A percentile compares a stretch with the other conserved stretches of the same genome.
phyloP scores from a whole-genome alignment of 2,888 invertebrate species.

The Acanthosepion lycidas region DNA sequence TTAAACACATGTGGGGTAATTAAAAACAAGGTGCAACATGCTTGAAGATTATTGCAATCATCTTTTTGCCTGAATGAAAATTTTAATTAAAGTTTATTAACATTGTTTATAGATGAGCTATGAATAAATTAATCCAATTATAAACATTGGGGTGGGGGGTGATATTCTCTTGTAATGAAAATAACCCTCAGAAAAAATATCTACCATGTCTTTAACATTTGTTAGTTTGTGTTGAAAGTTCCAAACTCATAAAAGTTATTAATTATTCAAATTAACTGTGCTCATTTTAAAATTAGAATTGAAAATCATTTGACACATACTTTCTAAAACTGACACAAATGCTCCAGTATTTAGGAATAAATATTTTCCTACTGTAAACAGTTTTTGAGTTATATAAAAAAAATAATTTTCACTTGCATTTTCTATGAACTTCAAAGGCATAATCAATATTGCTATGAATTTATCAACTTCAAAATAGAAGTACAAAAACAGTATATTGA shows the following conservation, averaged over 20 bases:
- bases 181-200: too few species aligned
- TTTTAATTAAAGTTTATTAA: too few species aligned
- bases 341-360: neutral
- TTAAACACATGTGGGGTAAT: too few species aligned
- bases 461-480: neutral
- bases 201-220: neutral
- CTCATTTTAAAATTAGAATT: neutral
- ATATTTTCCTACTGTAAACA: too few species aligned
- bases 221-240: neutral
- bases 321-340: neutral
- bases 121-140: too few species aligned
- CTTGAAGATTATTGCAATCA: too few species aligned
- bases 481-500: neutral
- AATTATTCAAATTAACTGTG: neutral
- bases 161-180: too few species aligned
- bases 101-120: too few species aligned
- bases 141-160: too few species aligned
- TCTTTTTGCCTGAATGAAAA: too few species aligned
- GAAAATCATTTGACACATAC: neutral
- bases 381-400: too few species aligned
- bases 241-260: neutral
- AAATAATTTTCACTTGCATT: neutral
- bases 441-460: neutral
- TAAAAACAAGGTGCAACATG: too few species aligned
- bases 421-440: neutral